Base-by-base conservation (phyloP, 2,888 invertebrate genomes). In the Mellilla xanthometata region DNA sequence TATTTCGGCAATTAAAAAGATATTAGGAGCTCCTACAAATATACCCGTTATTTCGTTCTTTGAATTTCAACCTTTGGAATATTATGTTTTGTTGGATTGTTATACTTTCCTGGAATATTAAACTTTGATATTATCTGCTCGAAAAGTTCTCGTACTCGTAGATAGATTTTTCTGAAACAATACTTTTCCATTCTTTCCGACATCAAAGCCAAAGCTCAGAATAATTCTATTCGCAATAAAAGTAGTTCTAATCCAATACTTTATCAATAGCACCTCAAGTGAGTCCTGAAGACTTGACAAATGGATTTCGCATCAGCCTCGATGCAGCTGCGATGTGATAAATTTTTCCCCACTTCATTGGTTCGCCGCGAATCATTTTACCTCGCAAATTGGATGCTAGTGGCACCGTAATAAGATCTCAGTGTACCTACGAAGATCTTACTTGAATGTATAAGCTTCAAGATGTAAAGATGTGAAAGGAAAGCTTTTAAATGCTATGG, bases 291-390 rank as follows among this genome's bases (percentile, higher is more conserved):
- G 7, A 12, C 30, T 19, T 63, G 65, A 71, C 76, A 77, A 78
- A 76, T 74, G 66, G 67, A 76, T 71, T 76, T 70, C 62, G 59
- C 68, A 62, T 64, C 50, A 58, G 33, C 38, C 45, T 32, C 30
- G 24, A 40, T 33, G 61, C 61, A 68, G 62, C 60, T 62, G 52
- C 43, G 40, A 62, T 65, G 56, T 45, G 59, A 65, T 74, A 63
- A 61, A 64, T 67, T 65, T 19, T 19, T 19, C 15, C 15, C 15
- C n/a, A n/a, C n/a, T n/a, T 1, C 15, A 6, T 0, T 5, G 6
- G 6, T 19, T 6, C 15, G 3, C 6, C 15, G 7, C 24, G 4
- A 24, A 2, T 24, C 24, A 24, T 24, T 24, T 68, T 67, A 60
- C 62, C 52, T 49, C 53, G 56, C 55, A 66, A 68, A 66, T 73